These are phyloP conservation scores for Xestia ashworthii DNA, from an alignment of 2,888 invertebrate genomes.

Conservation along the genomic window DNA sequence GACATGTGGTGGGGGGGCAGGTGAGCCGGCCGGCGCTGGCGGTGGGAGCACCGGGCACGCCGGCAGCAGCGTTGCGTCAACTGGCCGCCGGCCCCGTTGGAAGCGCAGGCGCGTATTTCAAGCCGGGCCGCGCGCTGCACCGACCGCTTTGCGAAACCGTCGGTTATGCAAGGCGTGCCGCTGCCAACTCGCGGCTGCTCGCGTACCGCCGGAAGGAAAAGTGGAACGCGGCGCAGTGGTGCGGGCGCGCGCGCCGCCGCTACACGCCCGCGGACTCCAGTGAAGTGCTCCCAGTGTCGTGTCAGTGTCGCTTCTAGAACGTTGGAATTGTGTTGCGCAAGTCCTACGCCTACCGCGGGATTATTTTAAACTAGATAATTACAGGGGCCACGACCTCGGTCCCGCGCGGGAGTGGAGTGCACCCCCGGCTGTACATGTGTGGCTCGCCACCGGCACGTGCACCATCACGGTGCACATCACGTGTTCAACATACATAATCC, in stretches of 20 bases:
- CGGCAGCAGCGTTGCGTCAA: conserved; percentile 79
- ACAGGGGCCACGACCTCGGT: conserved; percentile 77
- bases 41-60: conserved; percentile 65
- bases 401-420: conserved; percentile 68
- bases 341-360: conserved; percentile 87
- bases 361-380: conserved; percentile 88
- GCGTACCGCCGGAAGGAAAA: conserved; percentile 90
- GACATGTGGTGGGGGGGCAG: conserved; percentile 79
- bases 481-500: conserved; percentile 73
- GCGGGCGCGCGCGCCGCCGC: conserved; percentile 87
- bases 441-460: conserved; percentile 73
- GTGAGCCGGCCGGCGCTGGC: conserved; percentile 70
- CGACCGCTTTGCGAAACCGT: conserved; percentile 89
- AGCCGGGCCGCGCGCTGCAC: conserved; percentile 86
- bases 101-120: conserved; percentile 87
- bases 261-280: conserved; percentile 86
- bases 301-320: conserved; percentile 89
- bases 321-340: conserved; percentile 89
- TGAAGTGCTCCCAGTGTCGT: conserved; percentile 88
- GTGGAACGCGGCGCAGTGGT: conserved; percentile 90
- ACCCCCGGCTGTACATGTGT: conserved; percentile 75
- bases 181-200: conserved; percentile 88
- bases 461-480: conserved; percentile 74
- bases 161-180: conserved; percentile 90
- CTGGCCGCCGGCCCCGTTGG: conserved; percentile 81